Conservation (phyloP, 2,113 vertebrate genomes). For the Halcyon malimbica region DNA sequence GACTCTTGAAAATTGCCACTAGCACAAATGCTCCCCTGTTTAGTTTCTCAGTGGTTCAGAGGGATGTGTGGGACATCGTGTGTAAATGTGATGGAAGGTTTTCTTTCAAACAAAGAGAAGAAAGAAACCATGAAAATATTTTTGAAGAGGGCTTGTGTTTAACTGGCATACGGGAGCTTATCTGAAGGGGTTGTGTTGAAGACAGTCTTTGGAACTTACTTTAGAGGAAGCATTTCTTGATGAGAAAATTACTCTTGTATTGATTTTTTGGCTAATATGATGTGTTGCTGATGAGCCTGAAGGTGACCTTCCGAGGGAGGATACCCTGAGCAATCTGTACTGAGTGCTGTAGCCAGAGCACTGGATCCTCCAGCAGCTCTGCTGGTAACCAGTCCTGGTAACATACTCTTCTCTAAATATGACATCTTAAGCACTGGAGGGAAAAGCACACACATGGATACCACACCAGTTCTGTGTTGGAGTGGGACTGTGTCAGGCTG, state of each 20-base stretch:
- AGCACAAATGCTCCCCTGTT: not conserved
- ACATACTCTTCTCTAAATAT: rapidly evolving
- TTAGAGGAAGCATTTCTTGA: not conserved
- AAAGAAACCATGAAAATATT: not conserved
- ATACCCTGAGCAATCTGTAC: not conserved
- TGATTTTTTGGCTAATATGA: not conserved
- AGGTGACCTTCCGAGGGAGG: not conserved
- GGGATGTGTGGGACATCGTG: not conserved
- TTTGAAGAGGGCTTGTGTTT: not conserved
- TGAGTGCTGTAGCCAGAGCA: not conserved
- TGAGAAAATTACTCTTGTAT: not conserved
- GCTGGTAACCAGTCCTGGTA: not conserved
- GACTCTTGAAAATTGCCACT: not conserved
- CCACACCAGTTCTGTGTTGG: not conserved
- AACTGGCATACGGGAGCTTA: not conserved
- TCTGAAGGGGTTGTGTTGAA: not conserved
- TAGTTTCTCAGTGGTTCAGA: not conserved
- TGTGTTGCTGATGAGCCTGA: not conserved
- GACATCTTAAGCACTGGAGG: not conserved
- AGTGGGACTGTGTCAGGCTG: not conserved
- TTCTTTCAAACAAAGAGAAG: not conserved
- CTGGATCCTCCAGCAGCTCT: not conserved
- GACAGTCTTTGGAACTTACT: not conserved
- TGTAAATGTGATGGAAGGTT: not conserved
- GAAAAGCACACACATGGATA: rapidly evolving